Evolutionary conservation across 2,113 vertebrate species (phyloP).

Genomic region (Saguinus midas): DNA sequence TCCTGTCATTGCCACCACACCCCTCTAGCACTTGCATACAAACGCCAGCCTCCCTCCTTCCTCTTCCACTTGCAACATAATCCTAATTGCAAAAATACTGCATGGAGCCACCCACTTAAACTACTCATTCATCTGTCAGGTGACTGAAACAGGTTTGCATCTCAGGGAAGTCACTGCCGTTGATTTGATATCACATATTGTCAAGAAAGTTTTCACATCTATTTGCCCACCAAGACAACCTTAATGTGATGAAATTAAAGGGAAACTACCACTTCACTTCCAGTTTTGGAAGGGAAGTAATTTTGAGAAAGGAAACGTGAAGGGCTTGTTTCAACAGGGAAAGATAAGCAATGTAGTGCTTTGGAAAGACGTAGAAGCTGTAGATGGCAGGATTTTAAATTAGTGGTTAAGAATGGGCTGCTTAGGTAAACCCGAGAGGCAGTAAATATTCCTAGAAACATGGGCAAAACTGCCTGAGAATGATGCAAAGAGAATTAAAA

Average conservation of each 20-base stretch:
- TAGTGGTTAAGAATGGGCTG: neutral
- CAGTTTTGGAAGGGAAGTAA: neutral
- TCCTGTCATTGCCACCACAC: neutral
- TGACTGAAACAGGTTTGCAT: neutral
- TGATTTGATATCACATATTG: neutral
- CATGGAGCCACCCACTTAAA: neutral
- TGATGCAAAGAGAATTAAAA: neutral
- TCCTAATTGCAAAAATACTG: neutral
- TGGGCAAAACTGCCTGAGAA: neutral
- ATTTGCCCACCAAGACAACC: neutral
- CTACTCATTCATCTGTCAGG: neutral
- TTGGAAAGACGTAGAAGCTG: neutral
- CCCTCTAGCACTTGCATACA: neutral
- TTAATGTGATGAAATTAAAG: slow-evolving; percentile 17
- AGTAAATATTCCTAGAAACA: slow-evolving; percentile 11
- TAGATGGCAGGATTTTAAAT: neutral
- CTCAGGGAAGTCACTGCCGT: neutral
- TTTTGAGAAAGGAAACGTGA: slow-evolving; percentile 14
- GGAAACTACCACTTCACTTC: slow-evolving; percentile 22
- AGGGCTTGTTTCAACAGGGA: neutral
- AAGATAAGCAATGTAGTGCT: neutral
- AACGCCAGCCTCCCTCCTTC: neutral
- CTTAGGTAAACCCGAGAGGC: neutral
- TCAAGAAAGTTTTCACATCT: neutral
- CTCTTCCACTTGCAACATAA: neutral